These are phyloP conservation scores for Lepus oiostolus DNA, from an alignment of 2,797 vertebrate species.

Conservation along the genomic window DNA sequence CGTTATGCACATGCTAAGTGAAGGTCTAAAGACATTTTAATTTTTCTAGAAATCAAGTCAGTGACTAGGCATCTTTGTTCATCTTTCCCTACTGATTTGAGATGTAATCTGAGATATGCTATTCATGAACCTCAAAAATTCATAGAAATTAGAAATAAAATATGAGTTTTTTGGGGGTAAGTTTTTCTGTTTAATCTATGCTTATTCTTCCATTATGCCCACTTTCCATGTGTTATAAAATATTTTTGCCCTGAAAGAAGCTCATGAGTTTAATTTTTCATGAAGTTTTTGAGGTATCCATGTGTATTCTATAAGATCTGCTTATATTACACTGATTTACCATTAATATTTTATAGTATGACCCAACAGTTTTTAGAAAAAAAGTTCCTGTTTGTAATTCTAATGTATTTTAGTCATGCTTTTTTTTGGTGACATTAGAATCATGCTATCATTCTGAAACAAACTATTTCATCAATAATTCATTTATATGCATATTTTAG, in stretches of 20 bases:
- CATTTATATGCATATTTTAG: neutral
- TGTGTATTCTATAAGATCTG: too few species aligned
- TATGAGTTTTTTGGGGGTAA: too few species aligned
- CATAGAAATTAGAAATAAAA: too few species aligned
- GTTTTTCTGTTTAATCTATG: too few species aligned
- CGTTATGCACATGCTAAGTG: neutral
- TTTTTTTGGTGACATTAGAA: neutral
- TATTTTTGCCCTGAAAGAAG: too few species aligned
- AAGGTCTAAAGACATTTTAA: neutral
- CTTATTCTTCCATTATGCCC: neutral
- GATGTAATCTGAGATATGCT: neutral
- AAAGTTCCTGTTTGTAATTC: neutral
- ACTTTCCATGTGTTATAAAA: neutral
- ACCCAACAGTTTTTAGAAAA: neutral
- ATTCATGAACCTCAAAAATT: too few species aligned
- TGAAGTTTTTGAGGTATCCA: too few species aligned
- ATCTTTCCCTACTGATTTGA: neutral
- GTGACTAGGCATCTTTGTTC: neutral
- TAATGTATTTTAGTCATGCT: neutral
- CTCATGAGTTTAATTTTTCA: too few species aligned
- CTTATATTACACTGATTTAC: neutral
- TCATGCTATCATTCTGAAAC: neutral
- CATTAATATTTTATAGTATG: neutral
- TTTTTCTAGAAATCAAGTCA: neutral
- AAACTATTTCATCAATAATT: neutral